Evolutionary conservation across 1,140 invertebrate genomes (phyloP).

Genomic region (Sitodiplosis mosellana): DNA sequence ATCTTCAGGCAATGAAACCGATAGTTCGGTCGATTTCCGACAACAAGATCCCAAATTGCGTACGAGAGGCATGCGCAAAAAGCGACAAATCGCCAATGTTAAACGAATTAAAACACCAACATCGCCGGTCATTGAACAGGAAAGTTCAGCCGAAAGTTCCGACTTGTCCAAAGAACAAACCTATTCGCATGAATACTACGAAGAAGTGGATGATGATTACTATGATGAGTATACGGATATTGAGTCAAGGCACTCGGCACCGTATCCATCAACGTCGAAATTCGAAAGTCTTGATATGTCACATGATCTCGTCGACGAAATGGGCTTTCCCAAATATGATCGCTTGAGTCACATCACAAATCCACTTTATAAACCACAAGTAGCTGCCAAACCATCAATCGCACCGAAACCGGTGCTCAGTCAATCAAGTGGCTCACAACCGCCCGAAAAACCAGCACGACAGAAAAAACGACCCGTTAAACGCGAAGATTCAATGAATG

Average conservation of each 20-base stretch:
- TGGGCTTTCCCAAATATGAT: conserved; percentile 38
- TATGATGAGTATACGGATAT: conserved; percentile 10
- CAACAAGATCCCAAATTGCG: conserved; percentile 35
- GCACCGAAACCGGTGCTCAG: conserved; percentile 9
- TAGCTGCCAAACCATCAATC: neutral
- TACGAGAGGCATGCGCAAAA: conserved; percentile 39
- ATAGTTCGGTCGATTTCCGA: conserved; percentile 40
- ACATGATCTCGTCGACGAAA: conserved; percentile 35
- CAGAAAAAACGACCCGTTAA: conserved; percentile 21
- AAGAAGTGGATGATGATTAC: conserved; percentile 23
- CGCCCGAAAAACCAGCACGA: conserved; percentile 21
- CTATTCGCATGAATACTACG: conserved; percentile 25
- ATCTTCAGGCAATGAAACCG: conserved; percentile 46
- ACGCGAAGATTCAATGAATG: conserved; percentile 16
- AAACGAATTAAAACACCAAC: conserved; percentile 31
- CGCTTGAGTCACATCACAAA: conserved; percentile 29
- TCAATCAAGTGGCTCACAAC: conserved; percentile 7
- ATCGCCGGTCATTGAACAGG: conserved; percentile 30
- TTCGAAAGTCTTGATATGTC: conserved; percentile 39
- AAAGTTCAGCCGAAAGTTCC: conserved; percentile 38
- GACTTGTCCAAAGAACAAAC: conserved; percentile 32
- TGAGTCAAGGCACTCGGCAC: neutral
- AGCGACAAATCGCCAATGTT: conserved; percentile 32
- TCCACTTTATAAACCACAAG: conserved; percentile 16
- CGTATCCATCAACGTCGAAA: conserved; percentile 18